These are phyloP conservation scores for Cyanistes caeruleus DNA, from an alignment of 2,113 vertebrate genomes.

Conservation along the genomic window DNA sequence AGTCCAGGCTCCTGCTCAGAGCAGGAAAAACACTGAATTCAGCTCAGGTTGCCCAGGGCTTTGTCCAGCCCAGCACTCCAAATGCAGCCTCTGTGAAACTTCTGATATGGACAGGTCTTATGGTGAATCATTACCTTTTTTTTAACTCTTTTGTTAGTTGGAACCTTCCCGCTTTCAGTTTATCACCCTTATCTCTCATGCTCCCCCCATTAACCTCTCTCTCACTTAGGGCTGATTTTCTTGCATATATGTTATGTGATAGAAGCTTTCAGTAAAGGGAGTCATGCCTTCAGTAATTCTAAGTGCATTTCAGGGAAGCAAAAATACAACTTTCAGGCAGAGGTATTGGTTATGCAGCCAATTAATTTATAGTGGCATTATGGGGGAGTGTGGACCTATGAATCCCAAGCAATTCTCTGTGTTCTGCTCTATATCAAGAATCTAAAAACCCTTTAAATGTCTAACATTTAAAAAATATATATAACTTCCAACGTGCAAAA, in stretches of 20 bases:
- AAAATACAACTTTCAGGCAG: conserved; percentile 11
- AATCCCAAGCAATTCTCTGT: background rate
- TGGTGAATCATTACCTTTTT: background rate
- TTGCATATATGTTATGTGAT: background rate
- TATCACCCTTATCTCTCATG: background rate
- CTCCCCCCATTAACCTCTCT: background rate
- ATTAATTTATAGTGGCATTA: background rate
- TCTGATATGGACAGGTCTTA: background rate
- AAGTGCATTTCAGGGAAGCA: background rate
- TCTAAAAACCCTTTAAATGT: conserved; percentile 10
- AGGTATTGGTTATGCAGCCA: background rate
- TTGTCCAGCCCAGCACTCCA: background rate
- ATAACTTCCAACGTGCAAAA: background rate
- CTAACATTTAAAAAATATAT: conserved; percentile 1
- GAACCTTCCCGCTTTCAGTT: background rate
- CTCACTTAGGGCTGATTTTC: background rate
- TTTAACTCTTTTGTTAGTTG: background rate
- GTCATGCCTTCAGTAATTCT: background rate
- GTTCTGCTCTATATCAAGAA: background rate
- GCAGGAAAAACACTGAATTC: background rate
- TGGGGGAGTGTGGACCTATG: background rate
- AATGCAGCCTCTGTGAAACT: background rate
- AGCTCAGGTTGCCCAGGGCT: background rate
- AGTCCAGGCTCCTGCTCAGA: background rate
- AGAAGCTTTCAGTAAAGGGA: background rate